Percentiles rank a stretch among this genome's conserved stretches.
Conservation (phyloP, 2,888 invertebrate species). For the Caenorhabditis virilis region DNA sequence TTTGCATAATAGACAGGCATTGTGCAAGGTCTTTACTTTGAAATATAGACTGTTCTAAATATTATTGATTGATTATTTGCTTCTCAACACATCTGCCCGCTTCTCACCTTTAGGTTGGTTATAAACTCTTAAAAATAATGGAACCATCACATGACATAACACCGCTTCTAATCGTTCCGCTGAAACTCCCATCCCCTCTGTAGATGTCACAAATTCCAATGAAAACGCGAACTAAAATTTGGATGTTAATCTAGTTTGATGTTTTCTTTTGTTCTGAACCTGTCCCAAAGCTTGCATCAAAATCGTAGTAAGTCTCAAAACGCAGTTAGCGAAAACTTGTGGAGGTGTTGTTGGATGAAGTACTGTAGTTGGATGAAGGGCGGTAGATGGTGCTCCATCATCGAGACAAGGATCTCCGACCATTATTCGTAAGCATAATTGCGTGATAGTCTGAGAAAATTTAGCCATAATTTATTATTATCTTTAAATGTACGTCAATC, state of each 20-base stretch:
- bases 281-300: conserved; percentile 92
- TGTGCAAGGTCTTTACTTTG: conserved; percentile 88
- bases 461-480: too few relatives aligned
- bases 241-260: neutral
- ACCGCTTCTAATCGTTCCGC: conserved; percentile 92
- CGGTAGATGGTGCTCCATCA: conserved; percentile 47
- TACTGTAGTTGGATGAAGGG: conserved; percentile 64
- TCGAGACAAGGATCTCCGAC: conserved; percentile 66
- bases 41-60: conserved; percentile 78
- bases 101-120: conserved; percentile 85
- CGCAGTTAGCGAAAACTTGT: conserved; percentile 90
- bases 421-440: conserved; percentile 65
- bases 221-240: conserved; percentile 69
- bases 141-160: conserved; percentile 93
- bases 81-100: too few relatives aligned
- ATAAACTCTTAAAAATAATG: conserved; percentile 90
- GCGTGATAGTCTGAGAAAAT: conserved; percentile 69
- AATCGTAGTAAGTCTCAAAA: conserved; percentile 89
- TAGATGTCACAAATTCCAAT: conserved; percentile 91
- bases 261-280: conserved; percentile 63
- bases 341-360: conserved; percentile 76
- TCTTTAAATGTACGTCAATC: too few relatives aligned
- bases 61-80: too few relatives aligned
- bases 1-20: conserved; percentile 85
- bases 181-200: conserved; percentile 81